Base-by-base conservation (phyloP, 1,140 invertebrate genomes). In the Drosophila truncata region DNA sequence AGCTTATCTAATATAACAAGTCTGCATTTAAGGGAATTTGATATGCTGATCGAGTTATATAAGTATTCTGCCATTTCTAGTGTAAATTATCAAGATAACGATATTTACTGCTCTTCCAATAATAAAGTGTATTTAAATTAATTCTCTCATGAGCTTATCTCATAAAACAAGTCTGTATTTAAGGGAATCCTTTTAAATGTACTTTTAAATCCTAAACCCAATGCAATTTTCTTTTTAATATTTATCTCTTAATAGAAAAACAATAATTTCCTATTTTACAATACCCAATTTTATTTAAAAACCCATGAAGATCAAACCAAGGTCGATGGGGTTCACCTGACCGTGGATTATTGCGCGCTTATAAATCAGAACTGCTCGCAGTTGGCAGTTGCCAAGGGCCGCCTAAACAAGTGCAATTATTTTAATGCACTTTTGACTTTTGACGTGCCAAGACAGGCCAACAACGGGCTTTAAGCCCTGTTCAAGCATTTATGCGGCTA, bases 341-440 rank as follows among this genome's bases (percentile, higher is more conserved):
- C 16, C 63, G 41, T 39, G 41, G 57, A 49, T 39, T 74, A 46
- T 52, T 10, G 8, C 33, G n/a, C 37, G 70, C 18, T 57, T 75
- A 37, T 64, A 79, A 87, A 74, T 83, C 77, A 78, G 41, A 80
- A 49, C 41, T 42, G 42, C 49, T 58, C 42, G 46, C 67, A 29
- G 27, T 29, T 72, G 71, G 65, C 46, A 59, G 67, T 69, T 57
- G 81, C 64, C 67, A 54, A 72, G 82, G 64, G 58, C 41, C 57
- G 61, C 67, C 73, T 74, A 78, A 91, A 76, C 90, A 80, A 87
- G 83, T 85, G 91, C 91, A 92, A 92, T 92, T 92, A 92, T 92
- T 92, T 92, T 92, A 92, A 92, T 92, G 91, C 81, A 92, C 91
- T 91, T 92, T 92, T 92, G 91, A 92, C 90, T 92, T 78, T 80